A percentile compares a stretch with the other conserved stretches of the same genome.
Conservation (phyloP, 2,113 vertebrate species). For the Rhinoptilus africanus region DNA sequence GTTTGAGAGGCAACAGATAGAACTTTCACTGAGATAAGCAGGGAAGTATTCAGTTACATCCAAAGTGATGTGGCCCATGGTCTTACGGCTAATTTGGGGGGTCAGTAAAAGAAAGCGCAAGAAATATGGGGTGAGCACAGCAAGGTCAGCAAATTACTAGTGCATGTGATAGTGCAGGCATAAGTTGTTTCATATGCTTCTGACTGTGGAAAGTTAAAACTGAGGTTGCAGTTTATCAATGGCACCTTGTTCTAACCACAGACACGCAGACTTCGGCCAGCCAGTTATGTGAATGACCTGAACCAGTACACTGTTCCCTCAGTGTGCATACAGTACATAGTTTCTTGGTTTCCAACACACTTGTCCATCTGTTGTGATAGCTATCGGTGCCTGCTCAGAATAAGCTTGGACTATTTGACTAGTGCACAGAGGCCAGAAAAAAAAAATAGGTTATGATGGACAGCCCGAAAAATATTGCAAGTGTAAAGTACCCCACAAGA, state of each 20-base stretch:
- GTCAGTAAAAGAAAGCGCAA: not conserved
- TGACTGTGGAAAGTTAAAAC: not conserved
- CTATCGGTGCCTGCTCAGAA: slow-evolving; percentile 45
- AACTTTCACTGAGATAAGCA: not conserved
- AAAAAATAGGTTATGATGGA: slow-evolving; percentile 19
- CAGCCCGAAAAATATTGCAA: not conserved
- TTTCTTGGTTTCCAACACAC: slow-evolving; percentile 42
- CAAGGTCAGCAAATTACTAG: not conserved
- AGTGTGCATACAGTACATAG: slow-evolving; percentile 40
- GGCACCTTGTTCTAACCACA: slow-evolving; percentile 24
- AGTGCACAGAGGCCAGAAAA: not conserved
- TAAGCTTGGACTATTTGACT: slow-evolving; percentile 48
- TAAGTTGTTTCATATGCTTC: not conserved
- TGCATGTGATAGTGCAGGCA: not conserved
- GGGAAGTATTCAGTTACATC: not conserved
- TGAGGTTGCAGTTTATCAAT: not conserved
- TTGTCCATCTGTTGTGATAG: slow-evolving; percentile 43
- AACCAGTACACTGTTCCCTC: slow-evolving; percentile 20
- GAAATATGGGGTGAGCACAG: not conserved
- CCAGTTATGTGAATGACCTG: slow-evolving; percentile 18
- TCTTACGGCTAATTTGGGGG: not conserved
- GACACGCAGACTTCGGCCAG: not conserved
- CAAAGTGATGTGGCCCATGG: not conserved
- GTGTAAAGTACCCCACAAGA: slow-evolving; percentile 1
- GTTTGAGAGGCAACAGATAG: not conserved